Conservation (phyloP, 2,888 invertebrate species). For the Sminthurinus aureus region DNA sequence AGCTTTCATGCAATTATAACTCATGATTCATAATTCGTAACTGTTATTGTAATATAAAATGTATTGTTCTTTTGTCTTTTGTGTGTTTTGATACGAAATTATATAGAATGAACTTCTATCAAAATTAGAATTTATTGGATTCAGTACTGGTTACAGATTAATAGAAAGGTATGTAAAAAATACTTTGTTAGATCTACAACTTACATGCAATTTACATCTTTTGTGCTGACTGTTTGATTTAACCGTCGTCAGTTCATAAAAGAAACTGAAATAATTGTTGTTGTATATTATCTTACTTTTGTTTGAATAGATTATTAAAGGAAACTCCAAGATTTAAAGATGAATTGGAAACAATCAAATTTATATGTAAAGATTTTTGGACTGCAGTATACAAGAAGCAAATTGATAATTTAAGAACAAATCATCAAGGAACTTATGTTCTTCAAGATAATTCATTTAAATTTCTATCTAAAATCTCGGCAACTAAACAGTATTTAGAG, state of each 20-base stretch:
- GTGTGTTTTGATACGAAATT: constrained; percentile 61
- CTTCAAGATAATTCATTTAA: constrained; percentile 95
- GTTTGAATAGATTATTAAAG: constrained; percentile 73
- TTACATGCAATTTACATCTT: too few relatives aligned
- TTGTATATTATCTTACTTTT: not conserved
- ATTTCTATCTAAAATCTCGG: constrained; percentile 86
- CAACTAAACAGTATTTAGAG: constrained; percentile 89
- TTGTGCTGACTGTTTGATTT: too few relatives aligned
- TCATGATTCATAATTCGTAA: not conserved
- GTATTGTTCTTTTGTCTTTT: not conserved
- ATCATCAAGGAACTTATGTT: constrained; percentile 98
- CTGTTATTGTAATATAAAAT: constrained; percentile 18
- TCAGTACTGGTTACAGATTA: constrained; percentile 67
- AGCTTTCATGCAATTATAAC: not conserved
- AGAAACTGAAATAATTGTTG: too few relatives aligned
- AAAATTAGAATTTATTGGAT: constrained; percentile 68
- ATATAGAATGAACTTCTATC: constrained; percentile 63
- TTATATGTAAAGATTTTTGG: constrained; percentile 99
- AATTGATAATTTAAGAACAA: constrained; percentile 95
- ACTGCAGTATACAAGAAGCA: constrained; percentile 97
- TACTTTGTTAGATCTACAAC: not conserved
- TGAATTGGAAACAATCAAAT: constrained; percentile 97
- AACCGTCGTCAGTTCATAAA: too few relatives aligned
- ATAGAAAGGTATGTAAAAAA: constrained; percentile 65
- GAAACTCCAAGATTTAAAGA: constrained; percentile 95